Conservation (phyloP, 2,113 vertebrate species). For the Anser brachyrhynchus region DNA sequence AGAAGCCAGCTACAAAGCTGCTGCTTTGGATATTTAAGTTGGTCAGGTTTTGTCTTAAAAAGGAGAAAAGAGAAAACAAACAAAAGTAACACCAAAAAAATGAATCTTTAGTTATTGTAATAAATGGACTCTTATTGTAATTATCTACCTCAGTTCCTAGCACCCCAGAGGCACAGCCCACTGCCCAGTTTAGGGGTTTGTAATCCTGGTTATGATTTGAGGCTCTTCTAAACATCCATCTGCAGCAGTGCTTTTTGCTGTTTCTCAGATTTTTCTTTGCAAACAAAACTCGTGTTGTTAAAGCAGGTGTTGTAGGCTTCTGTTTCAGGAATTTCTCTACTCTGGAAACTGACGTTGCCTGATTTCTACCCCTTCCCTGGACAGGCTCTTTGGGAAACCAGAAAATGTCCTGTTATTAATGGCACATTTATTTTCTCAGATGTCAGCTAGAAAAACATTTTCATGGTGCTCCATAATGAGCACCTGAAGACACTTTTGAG, state of each 20-base stretch:
- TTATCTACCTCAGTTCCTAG: background rate
- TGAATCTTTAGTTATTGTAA: background rate
- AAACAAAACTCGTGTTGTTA: background rate
- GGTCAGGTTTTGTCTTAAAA: background rate
- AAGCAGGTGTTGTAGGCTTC: rapidly evolving
- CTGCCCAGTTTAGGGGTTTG: background rate
- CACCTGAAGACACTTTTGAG: background rate
- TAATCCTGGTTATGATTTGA: background rate
- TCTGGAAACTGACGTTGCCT: background rate
- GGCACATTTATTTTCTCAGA: background rate
- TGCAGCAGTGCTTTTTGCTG: background rate
- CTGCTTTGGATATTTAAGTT: background rate
- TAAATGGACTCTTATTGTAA: background rate
- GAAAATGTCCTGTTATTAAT: background rate
- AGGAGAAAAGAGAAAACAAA: background rate
- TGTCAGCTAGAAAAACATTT: background rate
- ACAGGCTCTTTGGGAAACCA: background rate
- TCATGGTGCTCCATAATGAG: rapidly evolving
- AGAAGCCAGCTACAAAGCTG: background rate
- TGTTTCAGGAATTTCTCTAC: background rate
- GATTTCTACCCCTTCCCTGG: background rate
- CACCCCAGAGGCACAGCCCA: background rate
- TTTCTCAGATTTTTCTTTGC: background rate
- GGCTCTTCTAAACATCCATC: background rate
- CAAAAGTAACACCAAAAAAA: background rate